Base-by-base conservation (phyloP, 2,888 invertebrate species). In the Venusia cambrica region DNA sequence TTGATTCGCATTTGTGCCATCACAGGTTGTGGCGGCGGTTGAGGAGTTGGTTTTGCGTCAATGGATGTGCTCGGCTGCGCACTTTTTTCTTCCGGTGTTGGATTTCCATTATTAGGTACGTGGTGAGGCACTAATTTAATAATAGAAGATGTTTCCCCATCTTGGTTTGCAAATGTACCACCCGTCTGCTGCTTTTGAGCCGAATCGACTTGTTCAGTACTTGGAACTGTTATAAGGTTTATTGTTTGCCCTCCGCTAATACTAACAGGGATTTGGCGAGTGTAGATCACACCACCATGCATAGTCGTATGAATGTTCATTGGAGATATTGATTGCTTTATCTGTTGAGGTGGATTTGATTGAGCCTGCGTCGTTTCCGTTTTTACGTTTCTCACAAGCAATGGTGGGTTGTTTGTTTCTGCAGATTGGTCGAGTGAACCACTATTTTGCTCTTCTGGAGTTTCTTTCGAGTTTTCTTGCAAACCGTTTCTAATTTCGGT, bases 211-310 rank as follows among this genome's bases (percentile, higher is more conserved):
- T 81, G 51, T 33, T 88, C 88, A 2, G 85, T 79, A 42, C 75
- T 87, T 1, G 88, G 88, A 5, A 88, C 79, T 16, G 89, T 87
- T 50, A 90, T 88, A 37, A 91, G 63, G 62, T 90, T 90, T 21
- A 91, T 89, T 1, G 90, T 89, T 70, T 91, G 89, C 18, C 88
- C 77, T 20, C 87, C 74, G 7, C 84, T 79, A 20, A 88, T 69
- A 57, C 90, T 90, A 0, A 92, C 91, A 1, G 92, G 92, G 54
- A 92, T 90, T 74, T 93, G 93, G 46, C 92, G 88, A 29, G 92
- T 91, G 60, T 92, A 93, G 51, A 93, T 93, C 0, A 93, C 92
- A 27, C 91, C 90, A 7, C 92, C 91, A 26, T 91, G 90, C 71
- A 91, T 89, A 4, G 90, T 89, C 63, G 28, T 29, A 3, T 90